Evolutionary conservation across 2,113 vertebrate genomes (phyloP).

Genomic region (Turnix velox): DNA sequence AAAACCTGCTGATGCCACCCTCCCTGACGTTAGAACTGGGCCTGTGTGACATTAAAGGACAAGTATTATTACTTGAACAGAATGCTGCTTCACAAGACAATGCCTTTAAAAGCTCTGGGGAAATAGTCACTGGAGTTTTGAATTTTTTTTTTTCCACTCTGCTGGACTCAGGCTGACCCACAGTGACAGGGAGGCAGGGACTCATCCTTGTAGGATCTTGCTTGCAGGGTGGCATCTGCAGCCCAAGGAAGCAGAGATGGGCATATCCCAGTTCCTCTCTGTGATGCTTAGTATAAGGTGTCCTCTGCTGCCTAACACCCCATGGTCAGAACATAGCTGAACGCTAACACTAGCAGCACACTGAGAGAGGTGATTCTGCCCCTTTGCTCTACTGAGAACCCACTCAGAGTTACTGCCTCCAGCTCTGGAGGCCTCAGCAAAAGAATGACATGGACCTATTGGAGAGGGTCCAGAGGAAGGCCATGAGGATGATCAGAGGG

Average conservation of each 20-base stretch:
- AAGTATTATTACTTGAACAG: background rate
- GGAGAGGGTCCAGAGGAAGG: too few species aligned
- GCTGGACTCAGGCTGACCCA: background rate
- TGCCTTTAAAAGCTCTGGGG: background rate
- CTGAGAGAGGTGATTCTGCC: too few species aligned
- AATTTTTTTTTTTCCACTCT: too few species aligned
- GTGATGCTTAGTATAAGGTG: rapidly evolving
- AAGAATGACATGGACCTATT: too few species aligned
- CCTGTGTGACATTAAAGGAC: background rate
- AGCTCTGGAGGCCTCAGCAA: too few species aligned
- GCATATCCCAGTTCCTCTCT: background rate
- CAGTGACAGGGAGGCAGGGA: background rate
- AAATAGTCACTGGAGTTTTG: background rate
- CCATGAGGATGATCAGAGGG: too few species aligned
- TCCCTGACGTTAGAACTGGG: background rate
- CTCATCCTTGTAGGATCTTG: background rate
- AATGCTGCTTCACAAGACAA: background rate
- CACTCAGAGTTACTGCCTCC: too few species aligned
- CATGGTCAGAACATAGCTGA: background rate
- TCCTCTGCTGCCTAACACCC: rapidly evolving
- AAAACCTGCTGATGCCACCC: background rate
- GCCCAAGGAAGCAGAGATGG: background rate
- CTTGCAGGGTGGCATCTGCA: background rate
- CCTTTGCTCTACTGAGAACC: too few species aligned
- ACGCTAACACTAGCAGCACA: too few species aligned